Evolutionary conservation across 2,888 invertebrate species (phyloP).

Genomic region (Lobophora halterata): DNA sequence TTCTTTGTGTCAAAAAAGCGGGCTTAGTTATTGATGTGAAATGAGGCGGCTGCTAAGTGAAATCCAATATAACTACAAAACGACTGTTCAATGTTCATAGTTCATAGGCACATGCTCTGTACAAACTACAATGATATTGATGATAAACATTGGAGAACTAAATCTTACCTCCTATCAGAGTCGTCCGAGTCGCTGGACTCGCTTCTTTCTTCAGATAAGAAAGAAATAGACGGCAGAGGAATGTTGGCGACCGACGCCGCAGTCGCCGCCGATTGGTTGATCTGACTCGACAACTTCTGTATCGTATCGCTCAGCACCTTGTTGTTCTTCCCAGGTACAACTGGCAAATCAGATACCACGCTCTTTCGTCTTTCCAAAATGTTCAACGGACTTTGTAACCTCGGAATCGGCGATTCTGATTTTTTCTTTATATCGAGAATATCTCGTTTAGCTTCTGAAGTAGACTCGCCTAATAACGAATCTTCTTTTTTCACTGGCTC

Average conservation of each 20-base stretch:
- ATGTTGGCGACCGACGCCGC: conserved; percentile 51
- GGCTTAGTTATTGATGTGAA: too few species aligned
- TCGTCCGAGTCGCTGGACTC: conserved; percentile 75
- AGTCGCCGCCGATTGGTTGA: conserved; percentile 66
- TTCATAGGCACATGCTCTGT: too few species aligned
- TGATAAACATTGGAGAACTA: conserved; percentile 14
- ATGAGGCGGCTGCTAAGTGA: too few species aligned
- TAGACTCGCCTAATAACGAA: conserved; percentile 65
- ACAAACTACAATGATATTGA: too few species aligned
- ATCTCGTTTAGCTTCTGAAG: conserved; percentile 59
- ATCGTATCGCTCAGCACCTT: conserved; percentile 83
- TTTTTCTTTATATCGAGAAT: conserved; percentile 60
- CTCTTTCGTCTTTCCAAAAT: conserved; percentile 68
- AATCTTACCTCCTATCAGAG: conserved; percentile 65
- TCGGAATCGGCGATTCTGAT: conserved; percentile 57
- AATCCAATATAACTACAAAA: too few species aligned
- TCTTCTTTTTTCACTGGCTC: conserved; percentile 57
- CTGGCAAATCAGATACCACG: conserved; percentile 58
- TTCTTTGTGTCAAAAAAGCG: too few species aligned
- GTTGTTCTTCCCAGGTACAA: conserved; percentile 73
- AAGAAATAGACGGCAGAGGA: conserved; percentile 46
- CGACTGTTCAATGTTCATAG: too few species aligned
- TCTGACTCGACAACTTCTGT: conserved; percentile 80
- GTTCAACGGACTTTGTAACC: conserved; percentile 63
- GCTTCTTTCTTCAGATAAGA: conserved; percentile 62